phyloP scores from a whole-genome alignment of 2,113 vertebrate species.

The Pantherophis guttatus region DNA sequence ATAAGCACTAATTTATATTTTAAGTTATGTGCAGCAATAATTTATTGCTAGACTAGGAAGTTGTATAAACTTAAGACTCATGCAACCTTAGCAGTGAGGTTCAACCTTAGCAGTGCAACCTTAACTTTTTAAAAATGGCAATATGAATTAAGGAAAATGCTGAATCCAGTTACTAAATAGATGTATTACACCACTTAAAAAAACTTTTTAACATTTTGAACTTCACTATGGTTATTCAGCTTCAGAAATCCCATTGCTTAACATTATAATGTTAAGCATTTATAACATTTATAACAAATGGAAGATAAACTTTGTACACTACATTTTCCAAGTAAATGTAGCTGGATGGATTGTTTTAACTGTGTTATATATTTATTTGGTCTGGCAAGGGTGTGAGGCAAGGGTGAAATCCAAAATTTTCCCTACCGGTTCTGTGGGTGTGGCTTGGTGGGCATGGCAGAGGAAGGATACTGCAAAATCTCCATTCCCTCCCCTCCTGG shows the following conservation, averaged over 20 bases:
- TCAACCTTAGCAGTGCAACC: not conserved
- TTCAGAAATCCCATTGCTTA: conserved; percentile 23
- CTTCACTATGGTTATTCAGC: conserved; percentile 4
- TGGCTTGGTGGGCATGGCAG: no score
- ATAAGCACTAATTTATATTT: not conserved
- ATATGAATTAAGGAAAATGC: not conserved
- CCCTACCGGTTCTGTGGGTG: no score
- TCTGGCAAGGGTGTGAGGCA: not conserved
- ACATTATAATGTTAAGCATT: conserved; percentile 8
- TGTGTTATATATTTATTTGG: not conserved
- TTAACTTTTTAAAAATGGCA: not conserved
- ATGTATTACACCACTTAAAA: conserved; percentile 9
- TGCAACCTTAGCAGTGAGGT: not conserved
- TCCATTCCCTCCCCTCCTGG: no score
- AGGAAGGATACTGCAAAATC: no score
- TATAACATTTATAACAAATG: conserved; percentile 14
- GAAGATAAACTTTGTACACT: conserved; percentile 10
- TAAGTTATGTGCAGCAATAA: conserved; percentile 16
- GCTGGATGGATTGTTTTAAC: conserved; percentile 1
- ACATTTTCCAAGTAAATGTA: conserved; percentile 12
- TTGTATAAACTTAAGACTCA: not conserved
- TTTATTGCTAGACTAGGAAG: conserved; percentile 4
- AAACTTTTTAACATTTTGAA: conserved; percentile 27
- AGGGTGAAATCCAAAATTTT: no score
- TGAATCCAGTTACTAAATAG: conserved; percentile 12